Percentiles rank a stretch among this genome's conserved stretches.
Evolutionary conservation across 2,797 vertebrate species (phyloP).

Genomic region (Tokudaia muenninki): DNA sequence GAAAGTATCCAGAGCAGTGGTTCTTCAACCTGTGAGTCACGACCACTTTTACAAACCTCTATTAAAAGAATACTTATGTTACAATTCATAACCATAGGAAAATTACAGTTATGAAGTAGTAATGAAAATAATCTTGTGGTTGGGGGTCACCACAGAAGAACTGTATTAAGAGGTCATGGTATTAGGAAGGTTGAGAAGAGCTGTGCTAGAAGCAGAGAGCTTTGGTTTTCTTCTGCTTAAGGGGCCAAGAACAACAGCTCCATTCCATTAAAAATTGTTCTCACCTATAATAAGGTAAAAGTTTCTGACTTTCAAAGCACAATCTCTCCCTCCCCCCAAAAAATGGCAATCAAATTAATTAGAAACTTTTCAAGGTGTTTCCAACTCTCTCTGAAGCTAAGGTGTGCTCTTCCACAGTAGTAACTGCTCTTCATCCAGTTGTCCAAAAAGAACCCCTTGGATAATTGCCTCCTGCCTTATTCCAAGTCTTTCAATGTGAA

Average conservation of each 20-base stretch:
- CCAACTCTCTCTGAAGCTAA: not conserved
- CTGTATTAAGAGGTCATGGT: not conserved
- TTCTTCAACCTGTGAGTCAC: not conserved
- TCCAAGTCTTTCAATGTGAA: not conserved
- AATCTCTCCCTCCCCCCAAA: too few species aligned
- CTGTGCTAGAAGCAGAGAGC: not conserved
- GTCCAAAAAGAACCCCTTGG: not conserved
- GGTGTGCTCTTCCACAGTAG: not conserved
- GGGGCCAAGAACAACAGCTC: constrained; percentile 39
- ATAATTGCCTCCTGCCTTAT: not conserved
- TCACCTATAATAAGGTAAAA: not conserved
- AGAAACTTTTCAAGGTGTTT: not conserved
- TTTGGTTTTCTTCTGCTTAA: not conserved
- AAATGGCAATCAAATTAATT: constrained; percentile 51
- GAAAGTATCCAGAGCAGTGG: not conserved
- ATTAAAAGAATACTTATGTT: not conserved
- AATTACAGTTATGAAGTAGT: not conserved
- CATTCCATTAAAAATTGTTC: constrained; percentile 52
- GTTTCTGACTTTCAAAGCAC: constrained; percentile 32
- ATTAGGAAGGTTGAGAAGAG: not conserved
- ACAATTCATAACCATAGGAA: not conserved
- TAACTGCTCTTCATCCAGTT: not conserved
- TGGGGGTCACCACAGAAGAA: not conserved
- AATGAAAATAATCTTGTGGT: not conserved
- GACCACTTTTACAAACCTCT: not conserved